Conservation (phyloP, 2,113 vertebrate species). For the Pao palembangensis region DNA sequence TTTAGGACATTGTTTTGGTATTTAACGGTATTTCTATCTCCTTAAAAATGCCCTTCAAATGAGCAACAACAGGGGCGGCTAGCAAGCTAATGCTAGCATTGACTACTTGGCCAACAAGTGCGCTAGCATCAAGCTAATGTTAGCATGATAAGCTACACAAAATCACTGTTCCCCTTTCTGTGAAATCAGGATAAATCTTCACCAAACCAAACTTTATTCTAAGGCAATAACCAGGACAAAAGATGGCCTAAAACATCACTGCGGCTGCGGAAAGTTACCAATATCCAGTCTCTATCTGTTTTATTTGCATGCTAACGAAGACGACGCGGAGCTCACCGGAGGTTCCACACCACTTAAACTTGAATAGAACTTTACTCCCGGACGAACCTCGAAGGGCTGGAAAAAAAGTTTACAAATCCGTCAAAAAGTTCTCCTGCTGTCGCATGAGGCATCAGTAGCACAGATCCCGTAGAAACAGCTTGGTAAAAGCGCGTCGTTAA, state of each 20-base stretch:
- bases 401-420: slow-evolving; percentile 19
- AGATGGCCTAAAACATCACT: not conserved
- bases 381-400: slow-evolving; percentile 21
- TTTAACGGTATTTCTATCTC: not conserved
- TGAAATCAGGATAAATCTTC: too few species aligned
- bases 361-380: slow-evolving; percentile 41
- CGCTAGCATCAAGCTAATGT: slow-evolving; percentile 47
- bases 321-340: slow-evolving; percentile 59
- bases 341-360: slow-evolving; percentile 47
- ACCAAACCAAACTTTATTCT: not conserved
- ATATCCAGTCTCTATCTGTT: not conserved
- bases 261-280: not conserved
- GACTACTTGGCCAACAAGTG: slow-evolving; percentile 48
- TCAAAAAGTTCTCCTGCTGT: slow-evolving; percentile 17
- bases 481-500: slow-evolving; percentile 11
- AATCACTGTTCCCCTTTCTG: too few species aligned
- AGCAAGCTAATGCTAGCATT: slow-evolving; percentile 53
- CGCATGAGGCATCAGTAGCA: not conserved
- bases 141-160: slow-evolving; percentile 46
- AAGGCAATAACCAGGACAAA: not conserved
- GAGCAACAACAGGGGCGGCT: slow-evolving; percentile 43
- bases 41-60: slow-evolving; percentile 33
- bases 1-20: accelerated
- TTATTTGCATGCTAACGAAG: slow-evolving; percentile 35
- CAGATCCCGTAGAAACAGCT: slow-evolving; percentile 2